Conservation (phyloP, 1,140 invertebrate species). For the Trinorchestia longiramus region DNA sequence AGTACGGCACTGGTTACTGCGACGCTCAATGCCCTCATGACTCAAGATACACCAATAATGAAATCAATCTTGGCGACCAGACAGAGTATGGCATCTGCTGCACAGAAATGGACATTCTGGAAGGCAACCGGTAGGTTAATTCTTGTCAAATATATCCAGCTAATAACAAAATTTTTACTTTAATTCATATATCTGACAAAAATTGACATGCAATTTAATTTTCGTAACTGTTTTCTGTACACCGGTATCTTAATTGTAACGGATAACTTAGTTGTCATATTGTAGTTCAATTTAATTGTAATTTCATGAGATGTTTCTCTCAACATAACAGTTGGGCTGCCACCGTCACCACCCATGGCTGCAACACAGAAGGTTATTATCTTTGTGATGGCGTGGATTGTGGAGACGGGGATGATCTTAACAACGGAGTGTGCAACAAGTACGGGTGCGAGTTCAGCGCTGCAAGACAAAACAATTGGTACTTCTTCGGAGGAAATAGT, state of each 20-base stretch:
- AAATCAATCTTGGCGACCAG: not conserved
- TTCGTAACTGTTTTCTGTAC: too few relatives aligned
- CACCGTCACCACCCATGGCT: constrained; percentile 66
- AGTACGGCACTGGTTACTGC: constrained; percentile 67
- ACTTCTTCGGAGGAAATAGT: constrained; percentile 53
- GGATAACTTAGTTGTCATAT: too few relatives aligned
- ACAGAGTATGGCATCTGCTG: constrained; percentile 17
- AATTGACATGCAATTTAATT: too few relatives aligned
- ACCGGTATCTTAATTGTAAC: too few relatives aligned
- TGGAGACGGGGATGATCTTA: constrained; percentile 62
- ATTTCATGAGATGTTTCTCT: constrained; percentile 37
- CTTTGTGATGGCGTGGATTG: constrained; percentile 64
- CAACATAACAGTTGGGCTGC: constrained; percentile 47
- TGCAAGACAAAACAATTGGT: constrained; percentile 56
- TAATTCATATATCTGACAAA: too few relatives aligned
- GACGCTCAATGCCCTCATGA: constrained; percentile 67
- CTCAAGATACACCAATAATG: constrained; percentile 59
- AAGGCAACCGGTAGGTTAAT: constrained; percentile 12
- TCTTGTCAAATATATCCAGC: not conserved
- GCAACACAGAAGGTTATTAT: constrained; percentile 57
- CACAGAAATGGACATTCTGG: constrained; percentile 29
- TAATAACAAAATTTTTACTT: not conserved
- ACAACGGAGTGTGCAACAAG: constrained; percentile 67
- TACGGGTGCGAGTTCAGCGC: constrained; percentile 66
- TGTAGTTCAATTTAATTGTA: not conserved